Conservation (phyloP, 2,113 vertebrate species). For the Alligator sinensis region DNA sequence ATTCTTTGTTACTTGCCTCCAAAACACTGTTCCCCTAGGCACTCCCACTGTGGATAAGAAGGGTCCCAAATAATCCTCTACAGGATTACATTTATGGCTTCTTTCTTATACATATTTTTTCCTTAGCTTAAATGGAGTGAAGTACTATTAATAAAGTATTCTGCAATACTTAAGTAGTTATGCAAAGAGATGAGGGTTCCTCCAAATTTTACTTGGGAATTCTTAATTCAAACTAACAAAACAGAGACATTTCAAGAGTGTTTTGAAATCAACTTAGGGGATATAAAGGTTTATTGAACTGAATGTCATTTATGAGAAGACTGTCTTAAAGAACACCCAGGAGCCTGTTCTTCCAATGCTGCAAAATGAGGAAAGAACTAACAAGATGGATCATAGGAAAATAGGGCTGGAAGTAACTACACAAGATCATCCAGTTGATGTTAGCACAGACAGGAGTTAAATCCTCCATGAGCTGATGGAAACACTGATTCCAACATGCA, state of each 20-base stretch:
- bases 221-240: background rate
- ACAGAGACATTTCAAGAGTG: background rate
- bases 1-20: constrained; percentile 13
- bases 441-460: background rate
- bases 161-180: background rate
- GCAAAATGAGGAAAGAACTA: background rate
- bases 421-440: background rate
- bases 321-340: background rate
- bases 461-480: background rate
- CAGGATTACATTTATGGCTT: background rate
- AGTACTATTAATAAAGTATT: background rate
- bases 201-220: background rate
- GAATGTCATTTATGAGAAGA: background rate
- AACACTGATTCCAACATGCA: background rate
- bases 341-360: rapidly evolving
- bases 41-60: background rate
- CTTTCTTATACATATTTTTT: background rate
- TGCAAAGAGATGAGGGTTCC: background rate
- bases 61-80: background rate
- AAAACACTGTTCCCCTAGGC: background rate
- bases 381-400: background rate
- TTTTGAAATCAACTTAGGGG: constrained; percentile 20
- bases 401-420: no score
- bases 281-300: background rate
- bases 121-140: background rate